These are phyloP conservation scores for Troglohyphantes excavatus DNA, from an alignment of 2,888 invertebrate genomes.

Conservation along the genomic window DNA sequence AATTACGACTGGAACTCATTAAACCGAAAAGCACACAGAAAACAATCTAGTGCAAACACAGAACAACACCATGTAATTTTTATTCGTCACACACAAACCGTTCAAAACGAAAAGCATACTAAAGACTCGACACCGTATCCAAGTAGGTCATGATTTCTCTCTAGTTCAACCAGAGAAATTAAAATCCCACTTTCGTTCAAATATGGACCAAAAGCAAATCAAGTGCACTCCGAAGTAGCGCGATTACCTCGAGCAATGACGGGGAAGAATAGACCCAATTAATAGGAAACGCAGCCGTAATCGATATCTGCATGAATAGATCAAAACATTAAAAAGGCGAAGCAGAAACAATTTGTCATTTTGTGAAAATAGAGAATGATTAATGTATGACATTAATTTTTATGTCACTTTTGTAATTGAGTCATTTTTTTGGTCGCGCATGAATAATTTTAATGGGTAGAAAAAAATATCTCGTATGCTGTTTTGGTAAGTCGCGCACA, in stretches of 20 bases:
- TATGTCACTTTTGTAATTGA: background rate
- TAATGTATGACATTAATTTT: background rate
- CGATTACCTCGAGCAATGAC: slow-evolving; percentile 8
- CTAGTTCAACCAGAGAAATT: slow-evolving; percentile 1
- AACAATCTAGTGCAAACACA: too few relatives aligned
- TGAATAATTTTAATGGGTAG: too few relatives aligned
- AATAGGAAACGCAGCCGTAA: slow-evolving; percentile 19
- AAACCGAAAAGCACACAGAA: too few relatives aligned
- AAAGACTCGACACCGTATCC: background rate
- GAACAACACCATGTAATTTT: background rate
- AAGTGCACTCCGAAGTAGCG: slow-evolving; percentile 8
- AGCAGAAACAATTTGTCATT: background rate
- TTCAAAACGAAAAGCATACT: background rate
- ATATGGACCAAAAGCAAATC: slow-evolving; percentile 31
- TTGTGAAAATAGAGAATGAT: background rate
- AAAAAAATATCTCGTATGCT: too few relatives aligned
- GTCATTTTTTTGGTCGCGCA: too few relatives aligned
- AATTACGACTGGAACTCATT: too few relatives aligned
- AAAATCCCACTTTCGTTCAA: slow-evolving; percentile 18
- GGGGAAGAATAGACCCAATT: slow-evolving; percentile 17
- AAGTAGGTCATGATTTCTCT: slow-evolving; percentile 25
- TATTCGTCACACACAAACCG: background rate
- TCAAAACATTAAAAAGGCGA: background rate
- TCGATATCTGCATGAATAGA: background rate
- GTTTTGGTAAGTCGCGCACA: too few relatives aligned